A percentile compares a stretch with the other conserved stretches of the same genome.
Conservation (phyloP, 2,888 invertebrate species). For the Aporophyla lueneburgensis region DNA sequence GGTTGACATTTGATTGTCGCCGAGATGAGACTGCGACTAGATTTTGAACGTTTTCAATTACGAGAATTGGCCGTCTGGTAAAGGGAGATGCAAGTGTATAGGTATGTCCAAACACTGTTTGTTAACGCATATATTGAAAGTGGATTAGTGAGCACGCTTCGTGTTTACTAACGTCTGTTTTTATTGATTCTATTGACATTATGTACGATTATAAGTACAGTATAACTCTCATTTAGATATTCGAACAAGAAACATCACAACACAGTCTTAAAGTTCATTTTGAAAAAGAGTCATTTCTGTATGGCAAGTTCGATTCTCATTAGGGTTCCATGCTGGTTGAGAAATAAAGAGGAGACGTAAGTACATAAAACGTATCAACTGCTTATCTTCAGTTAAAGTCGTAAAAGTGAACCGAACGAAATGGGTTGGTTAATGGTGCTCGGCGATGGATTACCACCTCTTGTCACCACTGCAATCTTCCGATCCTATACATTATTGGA, state of each 20-base stretch:
- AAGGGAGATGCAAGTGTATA: background rate
- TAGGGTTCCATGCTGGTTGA: constrained; percentile 26
- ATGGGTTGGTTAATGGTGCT: constrained; percentile 65
- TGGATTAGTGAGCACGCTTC: constrained; percentile 50
- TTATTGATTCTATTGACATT: constrained; percentile 35
- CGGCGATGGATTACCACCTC: constrained; percentile 57
- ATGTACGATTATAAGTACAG: background rate
- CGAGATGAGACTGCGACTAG: no score
- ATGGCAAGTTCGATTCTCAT: constrained; percentile 19
- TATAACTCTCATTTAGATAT: background rate
- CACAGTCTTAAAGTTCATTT: background rate
- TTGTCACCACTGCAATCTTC: constrained; percentile 63
- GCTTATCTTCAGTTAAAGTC: constrained; percentile 63
- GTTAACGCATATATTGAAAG: constrained; percentile 51
- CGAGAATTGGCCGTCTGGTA: background rate
- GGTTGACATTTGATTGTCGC: no score
- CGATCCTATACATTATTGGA: constrained; percentile 61
- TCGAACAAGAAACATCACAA: background rate
- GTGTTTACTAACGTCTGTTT: constrained; percentile 48
- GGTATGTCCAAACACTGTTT: constrained; percentile 47
- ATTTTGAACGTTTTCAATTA: no score
- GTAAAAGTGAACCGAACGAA: constrained; percentile 63
- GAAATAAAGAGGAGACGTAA: constrained; percentile 43
- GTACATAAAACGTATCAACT: constrained; percentile 57
- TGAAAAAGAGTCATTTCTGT: background rate